Evolutionary conservation across 1,140 invertebrate species (phyloP), one percentile per base, ranked within the genome.

Genomic region (Doryteuthis pealeii): DNA sequence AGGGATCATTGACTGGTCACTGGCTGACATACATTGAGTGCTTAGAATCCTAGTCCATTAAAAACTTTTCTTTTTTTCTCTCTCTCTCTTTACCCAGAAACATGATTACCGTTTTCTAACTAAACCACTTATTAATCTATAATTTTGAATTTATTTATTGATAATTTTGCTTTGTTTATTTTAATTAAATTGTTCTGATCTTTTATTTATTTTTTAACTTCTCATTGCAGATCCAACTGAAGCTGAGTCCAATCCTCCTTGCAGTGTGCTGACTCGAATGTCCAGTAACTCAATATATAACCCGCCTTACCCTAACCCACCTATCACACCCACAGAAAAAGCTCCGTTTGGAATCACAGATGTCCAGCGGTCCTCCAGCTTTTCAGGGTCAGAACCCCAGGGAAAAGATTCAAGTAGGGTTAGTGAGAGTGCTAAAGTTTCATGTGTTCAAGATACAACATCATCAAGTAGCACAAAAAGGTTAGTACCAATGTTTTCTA

Each of bases 181-280:
- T 62, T 70, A 15, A 75, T 31, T 62, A 26, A 70, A 70, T 68
- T 2, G 28, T 43, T 58, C 31, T n/a, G 33, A 18, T 26, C 28
- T 58, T 33, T 49, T 71, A 28, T 70, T 72, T 1, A 31, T 43
- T 73, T 75, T 28, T 31, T 35, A 76, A 74, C 69, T n/a, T n/a
- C n/a, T n/a, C n/a, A n/a, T n/a, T 40, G 4, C 74, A 85, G 84
- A 86, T 76, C 83, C 84, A 8, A 78, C 70, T 75, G 84, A 86
- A 72, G 78, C 70, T 32, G 83, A 84, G 40, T 75, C 77, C 12
- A 76, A 78, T 14, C 76, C 78, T 22, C 68, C 75, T 0, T 32
- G 76, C 12, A 74, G 72, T 40, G 71, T 79, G 1, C 62, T 78
- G 31, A 71, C 75, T 43, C 75, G 76, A 8, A 74, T 80, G 32